These are phyloP conservation scores for Callopanchax toddi DNA, from an alignment of 2,113 vertebrate species.

Conservation along the genomic window DNA sequence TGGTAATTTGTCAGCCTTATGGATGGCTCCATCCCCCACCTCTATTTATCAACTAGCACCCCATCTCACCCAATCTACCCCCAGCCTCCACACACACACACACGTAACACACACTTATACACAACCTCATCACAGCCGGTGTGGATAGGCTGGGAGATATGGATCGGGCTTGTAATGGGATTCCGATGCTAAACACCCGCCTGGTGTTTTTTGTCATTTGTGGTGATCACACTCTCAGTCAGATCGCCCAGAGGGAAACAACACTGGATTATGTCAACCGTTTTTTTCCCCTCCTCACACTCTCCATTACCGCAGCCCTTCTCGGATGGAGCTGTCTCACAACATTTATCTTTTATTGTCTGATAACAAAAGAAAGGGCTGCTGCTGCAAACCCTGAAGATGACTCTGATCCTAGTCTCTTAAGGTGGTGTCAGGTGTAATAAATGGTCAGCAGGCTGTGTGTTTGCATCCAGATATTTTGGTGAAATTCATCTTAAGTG, in stretches of 20 bases:
- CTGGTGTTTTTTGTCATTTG: conserved; percentile 72
- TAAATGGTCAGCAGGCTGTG: background rate
- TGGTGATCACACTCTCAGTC: conserved; percentile 60
- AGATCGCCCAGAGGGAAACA: conserved; percentile 67
- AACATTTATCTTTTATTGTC: conserved; percentile 60
- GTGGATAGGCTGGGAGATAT: conserved; percentile 59
- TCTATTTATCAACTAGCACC: conserved; percentile 78
- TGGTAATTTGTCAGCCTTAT: conserved; percentile 82
- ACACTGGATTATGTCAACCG: conserved; percentile 67
- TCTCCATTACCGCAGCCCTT: conserved; percentile 48
- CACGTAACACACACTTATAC: conserved; percentile 47
- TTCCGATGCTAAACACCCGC: conserved; percentile 77
- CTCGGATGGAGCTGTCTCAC: conserved; percentile 40
- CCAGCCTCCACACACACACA: conserved; percentile 46
- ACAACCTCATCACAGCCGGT: conserved; percentile 45
- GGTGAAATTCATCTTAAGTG: background rate
- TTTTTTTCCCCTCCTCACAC: background rate
- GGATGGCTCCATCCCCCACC: conserved; percentile 72
- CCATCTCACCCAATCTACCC: conserved; percentile 54
- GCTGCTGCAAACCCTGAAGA: conserved; percentile 31
- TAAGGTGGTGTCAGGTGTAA: background rate
- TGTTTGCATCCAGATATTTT: conserved; percentile 1
- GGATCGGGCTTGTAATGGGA: conserved; percentile 73
- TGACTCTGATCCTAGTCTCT: conserved; percentile 28
- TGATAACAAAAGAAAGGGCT: conserved; percentile 41